Conservation (phyloP, 2,113 vertebrate species). For the Eurypyga helias region DNA sequence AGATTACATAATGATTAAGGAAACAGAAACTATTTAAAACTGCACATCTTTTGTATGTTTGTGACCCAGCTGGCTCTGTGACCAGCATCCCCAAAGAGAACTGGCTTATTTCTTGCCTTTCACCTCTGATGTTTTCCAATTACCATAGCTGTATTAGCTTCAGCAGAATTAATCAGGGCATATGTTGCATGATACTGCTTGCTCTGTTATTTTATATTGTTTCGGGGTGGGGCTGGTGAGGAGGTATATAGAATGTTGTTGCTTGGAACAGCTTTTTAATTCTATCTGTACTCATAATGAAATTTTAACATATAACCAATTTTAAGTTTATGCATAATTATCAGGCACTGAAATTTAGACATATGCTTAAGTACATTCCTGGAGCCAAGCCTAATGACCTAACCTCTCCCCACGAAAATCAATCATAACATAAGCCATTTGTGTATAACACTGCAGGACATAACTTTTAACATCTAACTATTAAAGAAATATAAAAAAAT, state of each 20-base stretch:
- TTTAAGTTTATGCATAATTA: background rate
- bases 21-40: background rate
- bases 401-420: background rate
- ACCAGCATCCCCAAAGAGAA: background rate
- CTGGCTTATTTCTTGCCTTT: background rate
- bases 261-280: background rate
- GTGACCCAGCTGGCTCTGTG: background rate
- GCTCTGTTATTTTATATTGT: background rate
- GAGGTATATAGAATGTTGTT: background rate
- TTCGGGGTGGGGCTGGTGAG: rapidly evolving
- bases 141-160: background rate
- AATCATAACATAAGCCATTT: background rate
- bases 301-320: background rate
- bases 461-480: background rate
- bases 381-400: background rate
- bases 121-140: background rate
- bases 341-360: background rate
- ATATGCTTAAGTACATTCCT: background rate
- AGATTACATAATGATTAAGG: background rate
- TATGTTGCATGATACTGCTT: background rate
- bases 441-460: background rate
- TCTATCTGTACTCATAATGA: background rate
- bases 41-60: background rate
- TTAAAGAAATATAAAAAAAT: background rate
- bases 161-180: background rate